Base-by-base conservation (phyloP, 2,888 invertebrate species). In the Achlya flavicornis region DNA sequence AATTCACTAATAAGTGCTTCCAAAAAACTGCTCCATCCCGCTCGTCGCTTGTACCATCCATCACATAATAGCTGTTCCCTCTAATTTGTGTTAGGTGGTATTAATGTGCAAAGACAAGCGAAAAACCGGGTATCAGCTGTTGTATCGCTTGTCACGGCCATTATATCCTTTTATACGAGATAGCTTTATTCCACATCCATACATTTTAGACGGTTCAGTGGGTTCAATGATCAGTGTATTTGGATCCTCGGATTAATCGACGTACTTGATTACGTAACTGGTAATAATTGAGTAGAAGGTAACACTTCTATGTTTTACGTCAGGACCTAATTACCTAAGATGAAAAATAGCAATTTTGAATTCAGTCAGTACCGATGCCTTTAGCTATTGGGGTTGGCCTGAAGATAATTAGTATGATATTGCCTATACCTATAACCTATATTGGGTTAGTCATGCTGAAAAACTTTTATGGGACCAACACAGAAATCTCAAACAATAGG, bases 51-150 rank as follows among this genome's bases (percentile, higher is more conserved):
- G 66, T 1, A 63, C 84, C 80, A 72, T 16, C 84, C 80, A 72
- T 16, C 12, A 61, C 46, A 61, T 63, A 67, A 72, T 73, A 74
- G 73, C 76, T 72, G 78, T 79, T 83, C 78, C 71, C 79, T 80
- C 80, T 83, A 87, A 88, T 89, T 88, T 87, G 81, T 83, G 85
- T 86, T 84, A 85, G 80, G 73, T 75, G 75, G 83, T 82, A 83
- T 83, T 87, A 86, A 88, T 83, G 83, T 77, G 72, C 72, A 71
- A 75, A 80, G 81, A 83, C 84, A 80, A 75, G 82, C 78, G 79
- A 83, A 84, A 87, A 85, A 83, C 79, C 77, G 73, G 73, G 73
- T 73, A 74, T 79, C 77, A 77, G 70, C 74, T 72, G 73, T 71
- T 60, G 63, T 65, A 71, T 71, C 63, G 66, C 70, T 62, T 26